Evolutionary conservation across 1,140 invertebrate species (phyloP).

Genomic region (Bombus superbus): DNA sequence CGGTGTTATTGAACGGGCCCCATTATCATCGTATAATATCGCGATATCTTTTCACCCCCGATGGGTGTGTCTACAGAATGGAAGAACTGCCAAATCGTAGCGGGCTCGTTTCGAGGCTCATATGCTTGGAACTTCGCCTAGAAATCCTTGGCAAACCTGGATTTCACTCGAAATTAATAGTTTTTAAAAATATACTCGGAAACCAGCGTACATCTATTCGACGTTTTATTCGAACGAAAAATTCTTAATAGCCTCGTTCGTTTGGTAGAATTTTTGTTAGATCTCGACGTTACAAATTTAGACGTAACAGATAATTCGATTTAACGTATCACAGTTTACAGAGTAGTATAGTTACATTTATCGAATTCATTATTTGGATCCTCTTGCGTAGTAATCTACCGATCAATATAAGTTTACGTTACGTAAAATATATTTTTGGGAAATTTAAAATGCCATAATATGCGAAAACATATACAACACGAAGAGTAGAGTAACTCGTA

Average conservation of each 20-base stretch:
- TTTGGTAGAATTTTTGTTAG: too few relatives aligned
- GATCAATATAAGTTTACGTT: too few relatives aligned
- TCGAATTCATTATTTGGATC: too few relatives aligned
- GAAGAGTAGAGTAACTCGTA: too few relatives aligned
- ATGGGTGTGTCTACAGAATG: conserved; percentile 50
- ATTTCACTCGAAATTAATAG: conserved; percentile 15
- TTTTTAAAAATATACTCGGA: conserved; percentile 46
- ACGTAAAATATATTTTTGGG: too few relatives aligned
- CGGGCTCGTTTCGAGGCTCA: conserved; percentile 34
- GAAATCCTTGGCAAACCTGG: conserved; percentile 43
- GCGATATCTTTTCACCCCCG: conserved; percentile 69
- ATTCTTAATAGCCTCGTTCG: background rate
- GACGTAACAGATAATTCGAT: too few relatives aligned
- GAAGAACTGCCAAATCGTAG: conserved; percentile 62
- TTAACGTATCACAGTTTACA: too few relatives aligned
- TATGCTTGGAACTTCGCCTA: conserved; percentile 53
- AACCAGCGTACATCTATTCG: background rate
- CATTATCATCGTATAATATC: conserved; percentile 73
- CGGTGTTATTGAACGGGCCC: conserved; percentile 71
- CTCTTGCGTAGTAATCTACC: too few relatives aligned
- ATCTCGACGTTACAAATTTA: background rate
- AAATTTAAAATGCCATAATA: too few relatives aligned
- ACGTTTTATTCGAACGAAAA: background rate
- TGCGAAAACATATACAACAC: too few relatives aligned
- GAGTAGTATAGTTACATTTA: too few relatives aligned